Conservation (phyloP, 2,113 vertebrate genomes). For the Microcebus griseorufus region DNA sequence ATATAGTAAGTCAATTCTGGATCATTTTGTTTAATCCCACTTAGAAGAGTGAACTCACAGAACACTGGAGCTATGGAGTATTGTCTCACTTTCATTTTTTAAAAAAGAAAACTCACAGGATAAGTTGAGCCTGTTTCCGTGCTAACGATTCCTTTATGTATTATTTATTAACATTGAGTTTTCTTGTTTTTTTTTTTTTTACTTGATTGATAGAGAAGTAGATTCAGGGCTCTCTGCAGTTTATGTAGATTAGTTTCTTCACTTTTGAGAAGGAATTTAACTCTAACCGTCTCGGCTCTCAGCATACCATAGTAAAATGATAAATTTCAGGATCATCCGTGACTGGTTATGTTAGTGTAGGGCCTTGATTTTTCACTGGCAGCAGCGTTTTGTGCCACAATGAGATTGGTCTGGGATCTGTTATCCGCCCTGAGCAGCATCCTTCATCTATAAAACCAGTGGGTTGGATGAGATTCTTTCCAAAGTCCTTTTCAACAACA, state of each 20-base stretch:
- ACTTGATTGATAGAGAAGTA: neutral
- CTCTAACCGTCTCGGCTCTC: neutral
- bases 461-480: neutral
- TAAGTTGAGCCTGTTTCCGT: slow-evolving; percentile 27
- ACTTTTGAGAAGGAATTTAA: neutral
- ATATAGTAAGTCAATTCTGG: slow-evolving; percentile 67
- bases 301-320: too few relatives aligned
- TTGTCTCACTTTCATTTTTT: slow-evolving; percentile 61
- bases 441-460: neutral
- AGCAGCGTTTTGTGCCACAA: neutral
- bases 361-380: neutral
- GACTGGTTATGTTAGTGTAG: neutral
- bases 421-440: neutral
- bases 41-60: slow-evolving; percentile 67
- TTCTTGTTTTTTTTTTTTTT: neutral
- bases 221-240: neutral
- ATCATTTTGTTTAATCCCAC: slow-evolving; percentile 71
- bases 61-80: slow-evolving; percentile 53
- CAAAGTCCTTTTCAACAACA: neutral
- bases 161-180: slow-evolving; percentile 66
- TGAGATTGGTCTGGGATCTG: neutral
- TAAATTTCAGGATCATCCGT: fast-evolving
- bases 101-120: slow-evolving; percentile 11
- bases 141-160: slow-evolving; percentile 53
- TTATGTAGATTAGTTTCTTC: neutral